Conservation (phyloP, 2,888 invertebrate genomes). For the Geophilus truncorum region DNA sequence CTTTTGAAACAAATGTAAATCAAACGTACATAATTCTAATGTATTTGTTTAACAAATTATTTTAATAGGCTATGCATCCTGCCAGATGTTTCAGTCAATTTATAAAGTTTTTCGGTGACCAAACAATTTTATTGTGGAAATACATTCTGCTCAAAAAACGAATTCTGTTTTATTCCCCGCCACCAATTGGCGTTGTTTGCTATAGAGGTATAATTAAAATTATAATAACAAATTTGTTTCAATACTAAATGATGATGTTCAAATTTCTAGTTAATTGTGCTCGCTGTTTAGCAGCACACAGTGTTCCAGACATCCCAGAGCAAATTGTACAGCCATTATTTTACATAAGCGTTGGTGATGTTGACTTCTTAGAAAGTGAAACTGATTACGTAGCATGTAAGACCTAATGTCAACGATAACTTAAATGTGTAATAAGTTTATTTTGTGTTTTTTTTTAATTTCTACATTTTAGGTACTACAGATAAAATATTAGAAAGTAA, state of each 20-base stretch:
- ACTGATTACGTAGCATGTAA: slow-evolving; percentile 49
- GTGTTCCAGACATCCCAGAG: slow-evolving; percentile 41
- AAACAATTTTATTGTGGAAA: slow-evolving; percentile 50
- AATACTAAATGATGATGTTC: background rate
- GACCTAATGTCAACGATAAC: too few species aligned
- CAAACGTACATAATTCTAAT: background rate
- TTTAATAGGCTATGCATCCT: slow-evolving; percentile 48
- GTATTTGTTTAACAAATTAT: background rate
- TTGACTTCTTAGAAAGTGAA: slow-evolving; percentile 48
- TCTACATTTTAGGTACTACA: slow-evolving; percentile 47
- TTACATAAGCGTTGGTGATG: slow-evolving; percentile 51
- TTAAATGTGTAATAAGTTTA: too few species aligned
- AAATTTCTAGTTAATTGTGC: slow-evolving; percentile 47
- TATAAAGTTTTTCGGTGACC: slow-evolving; percentile 49
- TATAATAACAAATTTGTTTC: background rate
- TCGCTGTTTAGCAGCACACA: slow-evolving; percentile 48
- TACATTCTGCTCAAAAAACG: slow-evolving; percentile 48
- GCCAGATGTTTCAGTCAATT: slow-evolving; percentile 50
- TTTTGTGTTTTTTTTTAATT: too few species aligned
- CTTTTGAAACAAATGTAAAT: background rate
- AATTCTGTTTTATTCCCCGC: slow-evolving; percentile 50
- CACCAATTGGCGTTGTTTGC: slow-evolving; percentile 50
- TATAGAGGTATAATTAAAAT: slow-evolving; percentile 45
- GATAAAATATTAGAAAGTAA: slow-evolving; percentile 52
- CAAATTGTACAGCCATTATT: slow-evolving; percentile 45